Evolutionary conservation across 1,140 invertebrate species (phyloP).

Genomic region (Triops longicaudatus): DNA sequence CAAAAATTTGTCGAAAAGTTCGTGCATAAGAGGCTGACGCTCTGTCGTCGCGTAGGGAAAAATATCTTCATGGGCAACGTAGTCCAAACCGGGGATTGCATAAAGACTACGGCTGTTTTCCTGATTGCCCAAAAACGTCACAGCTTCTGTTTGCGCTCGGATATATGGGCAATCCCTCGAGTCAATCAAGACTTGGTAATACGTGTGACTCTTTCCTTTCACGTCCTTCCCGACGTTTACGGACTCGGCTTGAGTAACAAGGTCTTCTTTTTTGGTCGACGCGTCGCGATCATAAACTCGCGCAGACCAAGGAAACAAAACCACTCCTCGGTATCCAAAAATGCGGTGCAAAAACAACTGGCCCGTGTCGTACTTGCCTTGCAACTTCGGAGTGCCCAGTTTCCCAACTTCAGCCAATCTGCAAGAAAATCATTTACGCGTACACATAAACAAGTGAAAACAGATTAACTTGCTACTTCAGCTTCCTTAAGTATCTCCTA

Average conservation of each 20-base stretch:
- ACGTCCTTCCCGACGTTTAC: conserved; percentile 69
- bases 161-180: conserved; percentile 91
- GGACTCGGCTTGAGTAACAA: conserved; percentile 33
- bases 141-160: conserved; percentile 89
- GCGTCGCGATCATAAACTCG: conserved; percentile 87
- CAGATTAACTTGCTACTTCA: no score
- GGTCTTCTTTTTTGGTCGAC: conserved; percentile 46
- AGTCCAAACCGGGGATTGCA: conserved; percentile 90
- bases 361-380: conserved; percentile 88
- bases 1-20: conserved; percentile 93
- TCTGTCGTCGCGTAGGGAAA: conserved; percentile 73
- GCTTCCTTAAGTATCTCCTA: no score
- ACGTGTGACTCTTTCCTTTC: conserved; percentile 82
- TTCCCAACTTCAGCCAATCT: conserved; percentile 71
- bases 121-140: conserved; percentile 94
- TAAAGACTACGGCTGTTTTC: conserved; percentile 86
- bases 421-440: neutral
- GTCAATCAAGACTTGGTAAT: conserved; percentile 95
- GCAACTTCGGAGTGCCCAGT: conserved; percentile 68
- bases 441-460: neutral
- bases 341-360: conserved; percentile 90
- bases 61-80: conserved; percentile 93
- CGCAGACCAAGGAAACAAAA: conserved; percentile 91
- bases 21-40: conserved; percentile 77
- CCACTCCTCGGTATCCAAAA: conserved; percentile 90